Conservation (phyloP, 2,113 vertebrate genomes). For the Takifugu bimaculatus region DNA sequence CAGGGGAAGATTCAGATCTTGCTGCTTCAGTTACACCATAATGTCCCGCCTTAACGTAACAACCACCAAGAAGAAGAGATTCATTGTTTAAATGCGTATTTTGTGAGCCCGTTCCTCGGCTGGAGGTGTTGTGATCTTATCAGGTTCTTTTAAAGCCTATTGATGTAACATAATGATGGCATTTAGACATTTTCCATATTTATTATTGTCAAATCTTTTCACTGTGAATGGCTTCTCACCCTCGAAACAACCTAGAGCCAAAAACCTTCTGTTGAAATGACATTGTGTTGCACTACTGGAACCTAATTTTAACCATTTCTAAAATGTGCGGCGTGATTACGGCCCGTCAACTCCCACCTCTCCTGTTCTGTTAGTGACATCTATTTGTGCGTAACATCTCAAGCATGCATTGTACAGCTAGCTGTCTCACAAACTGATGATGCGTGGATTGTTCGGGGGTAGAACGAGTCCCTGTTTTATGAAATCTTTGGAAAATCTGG, state of each 20-base stretch:
- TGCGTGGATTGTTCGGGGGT: constrained; percentile 9
- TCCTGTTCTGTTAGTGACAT: constrained; percentile 1
- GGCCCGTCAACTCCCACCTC: constrained; percentile 2
- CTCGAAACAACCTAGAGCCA: constrained; percentile 49
- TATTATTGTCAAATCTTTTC: constrained; percentile 40
- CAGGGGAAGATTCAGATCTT: constrained; percentile 25
- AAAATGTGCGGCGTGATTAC: constrained; percentile 10
- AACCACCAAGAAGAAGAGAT: constrained; percentile 29
- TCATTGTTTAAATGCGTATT: constrained; percentile 52
- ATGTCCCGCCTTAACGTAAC: constrained; percentile 31
- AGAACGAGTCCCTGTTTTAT: neutral
- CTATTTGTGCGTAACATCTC: constrained; percentile 10
- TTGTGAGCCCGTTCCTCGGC: constrained; percentile 54
- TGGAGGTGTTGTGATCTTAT: constrained; percentile 59
- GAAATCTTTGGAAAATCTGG: neutral
- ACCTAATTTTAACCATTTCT: neutral
- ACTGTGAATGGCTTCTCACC: constrained; percentile 52
- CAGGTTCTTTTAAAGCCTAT: constrained; percentile 36
- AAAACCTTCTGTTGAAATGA: constrained; percentile 19
- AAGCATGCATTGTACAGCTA: constrained; percentile 23
- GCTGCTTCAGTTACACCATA: constrained; percentile 28
- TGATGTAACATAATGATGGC: constrained; percentile 43
- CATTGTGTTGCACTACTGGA: no score
- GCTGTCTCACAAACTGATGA: neutral
- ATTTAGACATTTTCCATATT: constrained; percentile 41